phyloP scores from a whole-genome alignment of 2,888 invertebrate genomes.

The Hypselothyrea guttata region DNA sequence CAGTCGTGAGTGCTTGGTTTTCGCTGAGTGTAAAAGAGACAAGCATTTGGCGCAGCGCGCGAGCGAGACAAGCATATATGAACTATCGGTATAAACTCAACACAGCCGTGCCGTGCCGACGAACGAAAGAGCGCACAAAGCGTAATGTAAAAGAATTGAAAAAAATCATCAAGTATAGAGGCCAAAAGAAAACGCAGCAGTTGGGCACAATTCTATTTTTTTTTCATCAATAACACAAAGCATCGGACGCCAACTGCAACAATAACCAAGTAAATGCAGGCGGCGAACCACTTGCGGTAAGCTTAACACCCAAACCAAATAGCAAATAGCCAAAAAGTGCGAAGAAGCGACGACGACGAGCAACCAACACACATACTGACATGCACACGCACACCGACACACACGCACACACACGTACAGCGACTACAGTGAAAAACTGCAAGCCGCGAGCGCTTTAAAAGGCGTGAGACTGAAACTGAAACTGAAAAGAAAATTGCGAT shows the following conservation, averaged over 20 bases:
- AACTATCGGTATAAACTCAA: constrained; percentile 51
- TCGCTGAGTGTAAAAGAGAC: constrained; percentile 24
- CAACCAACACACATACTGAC: constrained; percentile 37
- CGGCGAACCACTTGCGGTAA: constrained; percentile 58
- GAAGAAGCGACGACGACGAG: constrained; percentile 62
- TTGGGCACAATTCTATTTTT: constrained; percentile 55
- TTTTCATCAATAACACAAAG: constrained; percentile 42
- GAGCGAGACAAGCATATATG: constrained; percentile 38
- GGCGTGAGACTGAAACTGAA: constrained; percentile 50
- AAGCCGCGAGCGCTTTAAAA: constrained; percentile 61
- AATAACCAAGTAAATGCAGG: constrained; percentile 47
- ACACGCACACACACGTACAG: constrained; percentile 32
- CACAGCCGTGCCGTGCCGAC: constrained; percentile 68
- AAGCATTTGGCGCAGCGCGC: constrained; percentile 17
- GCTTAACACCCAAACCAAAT: constrained; percentile 48
- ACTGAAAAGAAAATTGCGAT: constrained; percentile 36
- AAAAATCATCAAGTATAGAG: constrained; percentile 79
- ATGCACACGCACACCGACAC: constrained; percentile 33
- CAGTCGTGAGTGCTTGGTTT: constrained; percentile 9
- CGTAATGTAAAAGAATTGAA: constrained; percentile 74
- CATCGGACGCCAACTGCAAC: constrained; percentile 35
- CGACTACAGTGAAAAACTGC: constrained; percentile 65
- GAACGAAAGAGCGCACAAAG: constrained; percentile 70
- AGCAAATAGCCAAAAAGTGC: constrained; percentile 52
- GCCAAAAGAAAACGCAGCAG: constrained; percentile 72